Evolutionary conservation across 2,113 vertebrate genomes (phyloP).

Genomic region (Ceuthmochares aereus): DNA sequence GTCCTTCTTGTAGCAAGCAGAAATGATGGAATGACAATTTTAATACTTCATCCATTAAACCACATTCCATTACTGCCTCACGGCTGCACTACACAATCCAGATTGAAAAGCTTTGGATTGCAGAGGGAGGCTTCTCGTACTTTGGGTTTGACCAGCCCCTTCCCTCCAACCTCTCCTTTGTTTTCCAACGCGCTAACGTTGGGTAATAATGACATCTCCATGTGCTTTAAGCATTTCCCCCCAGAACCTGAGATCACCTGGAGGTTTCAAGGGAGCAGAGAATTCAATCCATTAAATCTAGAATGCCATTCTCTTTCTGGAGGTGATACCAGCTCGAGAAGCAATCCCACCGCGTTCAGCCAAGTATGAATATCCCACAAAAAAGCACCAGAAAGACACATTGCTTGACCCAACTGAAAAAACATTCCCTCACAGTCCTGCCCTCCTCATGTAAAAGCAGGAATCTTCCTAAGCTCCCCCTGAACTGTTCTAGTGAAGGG

Average conservation of each 20-base stretch:
- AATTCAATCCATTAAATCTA: neutral
- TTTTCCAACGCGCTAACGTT: neutral
- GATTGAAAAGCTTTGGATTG: neutral
- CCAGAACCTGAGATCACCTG: neutral
- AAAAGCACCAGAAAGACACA: slow-evolving; percentile 1
- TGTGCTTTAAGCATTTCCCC: neutral
- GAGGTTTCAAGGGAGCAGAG: neutral
- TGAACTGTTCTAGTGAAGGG: slow-evolving; percentile 20
- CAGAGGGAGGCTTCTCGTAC: neutral
- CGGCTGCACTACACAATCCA: neutral
- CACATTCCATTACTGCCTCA: neutral
- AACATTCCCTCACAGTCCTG: slow-evolving; percentile 37
- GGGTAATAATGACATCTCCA: neutral
- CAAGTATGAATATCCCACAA: slow-evolving; percentile 11
- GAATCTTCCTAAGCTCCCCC: slow-evolving; percentile 21
- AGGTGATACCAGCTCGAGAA: neutral
- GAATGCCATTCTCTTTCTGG: neutral
- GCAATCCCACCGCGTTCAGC: neutral
- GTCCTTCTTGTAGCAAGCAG: too few species aligned
- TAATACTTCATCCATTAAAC: neutral
- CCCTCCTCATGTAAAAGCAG: slow-evolving; percentile 45
- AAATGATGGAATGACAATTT: neutral
- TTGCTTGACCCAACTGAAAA: slow-evolving; percentile 31
- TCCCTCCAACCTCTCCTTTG: neutral
- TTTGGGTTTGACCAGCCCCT: neutral